phyloP scores from a whole-genome alignment of 2,113 vertebrate species.

The Saguinus imperator region DNA sequence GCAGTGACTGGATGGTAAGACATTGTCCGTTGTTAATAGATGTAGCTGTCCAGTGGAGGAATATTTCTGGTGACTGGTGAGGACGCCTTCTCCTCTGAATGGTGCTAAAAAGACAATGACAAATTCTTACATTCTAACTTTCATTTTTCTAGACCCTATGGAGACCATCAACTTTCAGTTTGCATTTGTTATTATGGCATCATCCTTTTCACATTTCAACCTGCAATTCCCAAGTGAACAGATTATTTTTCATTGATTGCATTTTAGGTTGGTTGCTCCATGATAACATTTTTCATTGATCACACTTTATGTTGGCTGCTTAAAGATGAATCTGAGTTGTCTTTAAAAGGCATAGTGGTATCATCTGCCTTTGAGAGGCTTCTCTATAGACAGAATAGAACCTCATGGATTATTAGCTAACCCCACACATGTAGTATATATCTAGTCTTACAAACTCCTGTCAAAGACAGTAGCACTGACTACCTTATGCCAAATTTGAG shows the following conservation, averaged over 20 bases:
- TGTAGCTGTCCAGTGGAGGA: background rate
- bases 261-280: background rate
- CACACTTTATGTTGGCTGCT: background rate
- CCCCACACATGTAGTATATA: background rate
- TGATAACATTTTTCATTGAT: background rate
- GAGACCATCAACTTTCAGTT: background rate
- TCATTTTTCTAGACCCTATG: background rate
- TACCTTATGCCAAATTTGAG: background rate
- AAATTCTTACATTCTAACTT: background rate
- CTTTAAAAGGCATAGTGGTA: background rate
- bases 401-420: background rate
- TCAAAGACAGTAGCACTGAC: background rate
- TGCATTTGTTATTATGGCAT: background rate
- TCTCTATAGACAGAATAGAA: background rate
- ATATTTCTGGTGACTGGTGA: background rate
- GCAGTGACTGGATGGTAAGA: background rate
- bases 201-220: background rate
- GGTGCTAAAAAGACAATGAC: background rate
- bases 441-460: background rate
- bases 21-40: background rate
- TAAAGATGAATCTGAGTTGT: background rate
- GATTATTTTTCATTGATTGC: background rate
- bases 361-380: background rate
- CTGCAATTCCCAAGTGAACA: background rate
- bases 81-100: background rate